Base-by-base conservation (phyloP, 2,888 invertebrate genomes). In the Choristoneura rosaceana region DNA sequence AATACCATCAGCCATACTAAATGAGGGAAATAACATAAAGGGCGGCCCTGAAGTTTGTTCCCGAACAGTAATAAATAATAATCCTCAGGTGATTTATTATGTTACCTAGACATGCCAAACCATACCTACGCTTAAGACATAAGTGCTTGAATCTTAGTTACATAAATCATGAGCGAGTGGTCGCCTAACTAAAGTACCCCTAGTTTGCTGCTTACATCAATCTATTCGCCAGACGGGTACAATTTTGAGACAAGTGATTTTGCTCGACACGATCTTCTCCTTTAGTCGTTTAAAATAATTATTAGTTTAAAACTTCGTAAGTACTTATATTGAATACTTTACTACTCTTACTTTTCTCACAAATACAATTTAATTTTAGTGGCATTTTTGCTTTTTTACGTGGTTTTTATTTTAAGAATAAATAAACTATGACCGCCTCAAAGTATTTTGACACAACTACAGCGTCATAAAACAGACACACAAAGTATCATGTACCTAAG, bases 401-500 rank as follows among this genome's bases (percentile, higher is more conserved):
- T 25, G 55, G 12, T 4, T 55, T 55, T 55, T 25, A 25, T 25
- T 55, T 25, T 55, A 10, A 12, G 25, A 5, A 12, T 5, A 63
- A 69, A 34, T 62, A 69, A 69, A 63, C 43, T 63, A 63, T n/a
- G 17, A 34, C 34, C 47, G 14, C n/a, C 59, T 33, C 25, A 14
- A 58, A 38, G 41, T 77, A 70, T 73, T 78, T 74, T 77, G 75
- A 78, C 45, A 62, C 61, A 75, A 74, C 76, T 71, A 66, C 73
- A 69, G 69, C 67, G 66, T 78, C 74, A 80, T 83, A 83, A 85
- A 84, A 71, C 79, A 78, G 65, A 79, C 76, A 76, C 81, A 83
- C 82, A 81, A 79, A 81, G 78, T 82, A 83, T 85, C 84, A 82
- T 80, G 80, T 82, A 43, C 43, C 4, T 43, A 77, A 82, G 81